phyloP scores from a whole-genome alignment of 2,888 invertebrate species.

The Leptinotarsa peninsularis region DNA sequence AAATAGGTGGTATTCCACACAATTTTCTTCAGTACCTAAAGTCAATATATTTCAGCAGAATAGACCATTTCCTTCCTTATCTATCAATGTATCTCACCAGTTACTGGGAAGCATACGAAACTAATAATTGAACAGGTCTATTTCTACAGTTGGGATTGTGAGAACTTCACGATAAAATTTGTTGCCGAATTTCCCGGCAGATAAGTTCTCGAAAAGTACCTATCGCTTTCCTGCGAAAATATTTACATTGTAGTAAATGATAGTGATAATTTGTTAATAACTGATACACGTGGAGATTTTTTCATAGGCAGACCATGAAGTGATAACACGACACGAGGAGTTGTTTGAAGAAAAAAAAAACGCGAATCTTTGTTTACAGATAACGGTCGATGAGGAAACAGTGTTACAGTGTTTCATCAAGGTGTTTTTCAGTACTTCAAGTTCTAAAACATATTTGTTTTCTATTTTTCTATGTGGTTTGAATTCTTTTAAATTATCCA shows the following conservation, averaged over 20 bases:
- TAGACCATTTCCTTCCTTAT: too few species aligned
- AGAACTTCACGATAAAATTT: slow-evolving; percentile 2
- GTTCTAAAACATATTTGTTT: too few species aligned
- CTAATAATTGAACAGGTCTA: neutral
- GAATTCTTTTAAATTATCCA: too few species aligned
- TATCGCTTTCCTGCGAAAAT: neutral
- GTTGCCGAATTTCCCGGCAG: neutral
- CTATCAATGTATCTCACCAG: neutral
- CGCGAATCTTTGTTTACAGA: too few species aligned
- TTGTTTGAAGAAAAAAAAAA: neutral
- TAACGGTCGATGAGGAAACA: too few species aligned
- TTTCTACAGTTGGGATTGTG: neutral
- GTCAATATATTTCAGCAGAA: too few species aligned
- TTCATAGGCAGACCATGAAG: neutral
- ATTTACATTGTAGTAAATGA: slow-evolving; percentile 10
- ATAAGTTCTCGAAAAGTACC: slow-evolving; percentile 3
- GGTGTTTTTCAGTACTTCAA: too few species aligned
- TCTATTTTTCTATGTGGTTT: too few species aligned
- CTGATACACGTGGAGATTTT: slow-evolving; percentile 12
- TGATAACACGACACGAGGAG: neutral
- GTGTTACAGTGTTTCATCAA: too few species aligned
- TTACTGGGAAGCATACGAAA: neutral
- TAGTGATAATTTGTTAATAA: slow-evolving; percentile 2
- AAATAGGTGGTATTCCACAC: neutral
- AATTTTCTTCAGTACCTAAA: neutral